These are phyloP conservation scores for Melanocharis versteri DNA, from an alignment of 2,113 vertebrate species.

Conservation along the genomic window DNA sequence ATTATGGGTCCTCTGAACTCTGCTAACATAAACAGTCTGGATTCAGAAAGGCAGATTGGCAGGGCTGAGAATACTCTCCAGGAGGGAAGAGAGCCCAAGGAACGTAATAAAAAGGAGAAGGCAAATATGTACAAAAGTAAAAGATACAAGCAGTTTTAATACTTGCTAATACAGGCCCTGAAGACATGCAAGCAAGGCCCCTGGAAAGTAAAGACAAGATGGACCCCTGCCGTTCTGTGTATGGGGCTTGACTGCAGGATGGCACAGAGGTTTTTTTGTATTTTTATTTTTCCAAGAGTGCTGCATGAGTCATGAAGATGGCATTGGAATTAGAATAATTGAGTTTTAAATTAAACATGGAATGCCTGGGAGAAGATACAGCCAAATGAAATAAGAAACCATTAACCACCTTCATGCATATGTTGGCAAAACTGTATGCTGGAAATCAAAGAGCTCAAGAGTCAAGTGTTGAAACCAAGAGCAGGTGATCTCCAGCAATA, in stretches of 20 bases:
- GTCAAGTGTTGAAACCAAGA: fast-evolving
- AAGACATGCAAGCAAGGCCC: background rate
- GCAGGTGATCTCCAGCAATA: background rate
- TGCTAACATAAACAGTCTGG: background rate
- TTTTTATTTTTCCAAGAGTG: background rate
- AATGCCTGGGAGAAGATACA: background rate
- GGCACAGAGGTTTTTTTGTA: background rate
- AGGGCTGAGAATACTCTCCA: background rate
- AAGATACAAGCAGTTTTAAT: background rate
- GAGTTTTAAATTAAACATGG: background rate
- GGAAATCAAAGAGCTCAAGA: background rate
- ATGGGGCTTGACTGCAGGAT: background rate
- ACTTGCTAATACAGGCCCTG: background rate
- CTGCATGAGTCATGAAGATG: background rate
- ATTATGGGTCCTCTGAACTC: background rate
- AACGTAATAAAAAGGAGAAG: background rate
- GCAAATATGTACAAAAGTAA: background rate
- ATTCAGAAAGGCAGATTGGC: background rate
- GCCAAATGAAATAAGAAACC: background rate
- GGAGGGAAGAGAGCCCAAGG: background rate
- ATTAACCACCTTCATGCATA: background rate
- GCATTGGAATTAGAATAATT: background rate
- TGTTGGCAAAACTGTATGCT: background rate
- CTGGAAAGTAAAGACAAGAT: background rate
- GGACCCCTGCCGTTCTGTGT: background rate